Base-by-base conservation (phyloP, 2,797 vertebrate species). In the Rhincodon typus region DNA sequence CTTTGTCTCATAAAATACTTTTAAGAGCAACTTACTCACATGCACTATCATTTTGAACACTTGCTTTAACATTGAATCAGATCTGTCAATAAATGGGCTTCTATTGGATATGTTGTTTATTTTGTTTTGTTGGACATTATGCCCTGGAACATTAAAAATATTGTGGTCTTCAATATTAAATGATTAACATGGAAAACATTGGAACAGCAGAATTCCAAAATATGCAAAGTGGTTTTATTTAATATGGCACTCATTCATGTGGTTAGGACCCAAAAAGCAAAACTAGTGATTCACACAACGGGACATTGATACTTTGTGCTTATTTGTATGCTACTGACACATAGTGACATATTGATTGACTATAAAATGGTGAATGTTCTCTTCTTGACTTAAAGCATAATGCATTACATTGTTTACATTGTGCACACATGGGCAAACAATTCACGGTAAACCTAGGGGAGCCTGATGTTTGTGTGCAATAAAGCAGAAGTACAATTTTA, bases 1-100 rank as follows among this genome's bases (percentile, higher is more conserved):
- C n/a, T 95, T 95, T 57, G 72, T 95, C 94, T n/a, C 53, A 95
- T 95, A n/a, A 57, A 77, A 77, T 95, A 5, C 53, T 95, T 95
- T 95, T 77, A 95, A 77, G 69, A 74, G 46, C 70, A 53, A 74
- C 69, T 94, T 94, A 74, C 69, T 46, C 69, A 74, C 21, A 94
- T 94, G 38, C 46, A 53, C 94, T 50, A 57, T 53, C 94, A 95
- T 95, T 77, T 95, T 77, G 27, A 95, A 95, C n/a, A 93, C n/a
- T 72, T 53, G 30, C 46, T 57, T 46, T 53, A 74, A 53, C 34
- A 95, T 77, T 30, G 30, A 53, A 13, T 94, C 74, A 46, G 46
- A 19, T 53, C 17, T 50, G 46, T 50, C 42, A 95, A 95, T 57
- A 95, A 34, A n/a, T 50, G 30, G 70, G 77, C 34, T n/a, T 34